These are phyloP conservation scores for Ailuropoda melanoleuca DNA, from an alignment of 2,113 vertebrate genomes.

Conservation along the genomic window DNA sequence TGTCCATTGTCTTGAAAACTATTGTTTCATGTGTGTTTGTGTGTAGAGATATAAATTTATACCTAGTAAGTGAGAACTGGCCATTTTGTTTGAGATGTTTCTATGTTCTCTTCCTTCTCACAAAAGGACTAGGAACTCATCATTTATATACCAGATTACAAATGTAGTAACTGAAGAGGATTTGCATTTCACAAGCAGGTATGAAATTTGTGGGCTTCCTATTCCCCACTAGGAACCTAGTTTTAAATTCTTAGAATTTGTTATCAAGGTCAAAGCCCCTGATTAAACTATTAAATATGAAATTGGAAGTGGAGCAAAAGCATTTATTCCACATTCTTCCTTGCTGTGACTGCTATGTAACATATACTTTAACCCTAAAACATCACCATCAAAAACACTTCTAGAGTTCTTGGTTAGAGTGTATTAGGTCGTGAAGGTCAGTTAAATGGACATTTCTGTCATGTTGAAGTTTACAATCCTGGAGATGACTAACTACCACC, in stretches of 20 bases:
- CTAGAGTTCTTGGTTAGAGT: neutral
- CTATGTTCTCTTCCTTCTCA: neutral
- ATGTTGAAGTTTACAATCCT: neutral
- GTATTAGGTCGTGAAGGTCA: neutral
- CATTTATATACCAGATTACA: neutral
- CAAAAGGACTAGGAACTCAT: neutral
- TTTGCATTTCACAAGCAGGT: neutral
- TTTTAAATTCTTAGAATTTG: neutral
- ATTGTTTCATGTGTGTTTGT: neutral
- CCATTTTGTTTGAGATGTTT: neutral
- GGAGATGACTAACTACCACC: neutral
- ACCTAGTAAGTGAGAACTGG: neutral
- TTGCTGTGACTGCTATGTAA: neutral
- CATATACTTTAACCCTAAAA: neutral
- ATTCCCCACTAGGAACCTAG: neutral
- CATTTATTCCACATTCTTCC: neutral
- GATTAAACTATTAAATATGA: neutral
- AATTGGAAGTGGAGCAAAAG: neutral
- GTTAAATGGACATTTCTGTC: neutral
- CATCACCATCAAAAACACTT: neutral
- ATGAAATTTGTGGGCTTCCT: neutral
- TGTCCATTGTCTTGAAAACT: neutral
- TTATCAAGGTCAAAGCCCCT: neutral
- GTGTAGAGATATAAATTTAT: neutral
- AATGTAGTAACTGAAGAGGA: neutral